phyloP scores from a whole-genome alignment of 2,888 invertebrate species.

The Onthophagus sagittarius region DNA sequence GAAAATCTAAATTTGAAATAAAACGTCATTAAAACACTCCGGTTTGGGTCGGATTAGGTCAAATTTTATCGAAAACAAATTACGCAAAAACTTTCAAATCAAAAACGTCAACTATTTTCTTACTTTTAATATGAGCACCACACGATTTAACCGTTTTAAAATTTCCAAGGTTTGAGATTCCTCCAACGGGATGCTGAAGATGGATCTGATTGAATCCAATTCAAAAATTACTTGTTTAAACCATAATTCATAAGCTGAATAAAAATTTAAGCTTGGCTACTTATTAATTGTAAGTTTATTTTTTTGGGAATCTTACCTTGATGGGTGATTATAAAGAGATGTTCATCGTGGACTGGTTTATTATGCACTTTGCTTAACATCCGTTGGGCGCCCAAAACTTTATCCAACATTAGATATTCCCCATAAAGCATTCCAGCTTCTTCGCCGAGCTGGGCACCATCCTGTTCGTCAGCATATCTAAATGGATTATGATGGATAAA shows the following conservation, averaged over 20 bases:
- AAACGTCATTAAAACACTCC: not conserved
- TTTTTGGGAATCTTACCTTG: slow-evolving; percentile 66
- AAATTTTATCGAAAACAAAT: not conserved
- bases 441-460: slow-evolving; percentile 59
- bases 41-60: not conserved
- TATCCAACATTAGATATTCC: slow-evolving; percentile 88
- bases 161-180: slow-evolving; percentile 92
- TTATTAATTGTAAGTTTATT: no score
- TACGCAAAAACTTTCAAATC: not conserved
- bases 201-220: slow-evolving; percentile 82
- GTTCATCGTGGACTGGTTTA: slow-evolving; percentile 88
- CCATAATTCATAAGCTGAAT: slow-evolving; percentile 95
- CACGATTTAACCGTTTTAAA: slow-evolving; percentile 83
- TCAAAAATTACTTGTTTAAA: slow-evolving; percentile 99
- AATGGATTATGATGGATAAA: not conserved
- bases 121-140: slow-evolving; percentile 90
- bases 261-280: not conserved
- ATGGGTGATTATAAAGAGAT: slow-evolving; percentile 95
- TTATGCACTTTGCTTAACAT: slow-evolving; percentile 73
- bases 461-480: slow-evolving; percentile 40
- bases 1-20: not conserved
- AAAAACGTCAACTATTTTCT: not conserved
- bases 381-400: slow-evolving; percentile 75
- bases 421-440: slow-evolving; percentile 83
- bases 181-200: slow-evolving; percentile 76